Evolutionary conservation across 1,140 invertebrate genomes (phyloP).

Genomic region (Drosophila rufa): DNA sequence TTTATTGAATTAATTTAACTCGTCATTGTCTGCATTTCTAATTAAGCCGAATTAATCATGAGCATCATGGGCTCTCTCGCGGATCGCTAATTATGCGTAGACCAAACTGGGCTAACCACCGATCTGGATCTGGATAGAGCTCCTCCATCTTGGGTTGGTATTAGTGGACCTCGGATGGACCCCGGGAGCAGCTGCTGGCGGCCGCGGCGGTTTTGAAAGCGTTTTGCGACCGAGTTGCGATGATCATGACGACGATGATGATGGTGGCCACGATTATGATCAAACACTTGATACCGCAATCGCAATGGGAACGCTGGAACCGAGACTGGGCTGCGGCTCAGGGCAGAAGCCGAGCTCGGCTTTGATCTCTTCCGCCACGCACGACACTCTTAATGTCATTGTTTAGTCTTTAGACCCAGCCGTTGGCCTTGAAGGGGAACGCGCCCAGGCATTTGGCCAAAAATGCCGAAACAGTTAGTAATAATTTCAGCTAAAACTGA

Average conservation of each 20-base stretch:
- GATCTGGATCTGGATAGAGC: constrained; percentile 36
- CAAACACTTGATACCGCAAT: constrained; percentile 62
- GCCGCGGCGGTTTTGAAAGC: constrained; percentile 71
- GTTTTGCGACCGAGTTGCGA: constrained; percentile 43
- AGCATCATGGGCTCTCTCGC: constrained; percentile 39
- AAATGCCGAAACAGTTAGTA: constrained; percentile 41
- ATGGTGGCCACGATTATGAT: constrained; percentile 74
- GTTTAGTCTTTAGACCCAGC: constrained; percentile 22
- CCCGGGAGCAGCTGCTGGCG: constrained; percentile 44
- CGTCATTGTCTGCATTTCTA: constrained; percentile 80
- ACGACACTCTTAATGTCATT: constrained; percentile 60
- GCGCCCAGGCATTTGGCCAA: constrained; percentile 20
- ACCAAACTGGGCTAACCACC: constrained; percentile 58
- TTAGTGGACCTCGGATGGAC: constrained; percentile 14
- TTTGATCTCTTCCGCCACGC: constrained; percentile 75
- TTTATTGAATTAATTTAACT: constrained; percentile 81
- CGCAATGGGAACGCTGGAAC: constrained; percentile 36
- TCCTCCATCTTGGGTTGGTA: constrained; percentile 19
- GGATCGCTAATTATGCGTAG: constrained; percentile 76
- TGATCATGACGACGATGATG: constrained; percentile 28
- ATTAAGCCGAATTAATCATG: constrained; percentile 83
- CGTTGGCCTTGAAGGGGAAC: constrained; percentile 26
- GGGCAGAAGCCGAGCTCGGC: constrained; percentile 18
- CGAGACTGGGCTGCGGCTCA: constrained; percentile 9
- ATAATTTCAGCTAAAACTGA: not conserved